Conservation (phyloP, 2,888 invertebrate species). For the Nomada flava region DNA sequence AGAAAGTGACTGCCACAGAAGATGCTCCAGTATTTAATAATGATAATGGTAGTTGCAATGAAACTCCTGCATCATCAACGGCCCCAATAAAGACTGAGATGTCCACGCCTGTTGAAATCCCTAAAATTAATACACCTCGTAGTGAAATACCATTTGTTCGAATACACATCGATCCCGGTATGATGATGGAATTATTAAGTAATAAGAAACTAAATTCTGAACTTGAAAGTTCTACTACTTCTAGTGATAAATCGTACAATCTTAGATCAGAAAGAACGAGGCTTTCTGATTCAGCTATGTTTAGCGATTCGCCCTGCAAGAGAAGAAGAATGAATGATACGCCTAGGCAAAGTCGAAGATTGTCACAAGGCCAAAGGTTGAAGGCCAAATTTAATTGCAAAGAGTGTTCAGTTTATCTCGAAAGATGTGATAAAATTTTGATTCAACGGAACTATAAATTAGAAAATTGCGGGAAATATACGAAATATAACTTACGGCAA, state of each 20-base stretch:
- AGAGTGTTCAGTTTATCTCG: conserved; percentile 39
- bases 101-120: too few species aligned
- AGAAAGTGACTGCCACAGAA: background rate
- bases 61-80: too few species aligned
- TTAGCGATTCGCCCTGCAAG: fast-evolving
- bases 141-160: conserved; percentile 52
- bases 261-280: background rate
- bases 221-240: background rate
- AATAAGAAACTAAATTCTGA: background rate
- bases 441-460: background rate
- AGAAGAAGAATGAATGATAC: fast-evolving
- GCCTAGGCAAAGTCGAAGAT: fast-evolving
- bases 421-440: conserved; percentile 36
- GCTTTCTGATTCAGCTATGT: background rate
- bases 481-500: too few species aligned
- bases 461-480: background rate
- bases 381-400: conserved; percentile 17
- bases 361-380: background rate
- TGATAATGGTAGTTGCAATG: too few species aligned
- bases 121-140: too few species aligned
- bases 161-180: conserved; percentile 47
- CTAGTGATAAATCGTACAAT: conserved; percentile 3
- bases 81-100: background rate
- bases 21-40: too few species aligned
- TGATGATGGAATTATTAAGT: conserved; percentile 42